Evolutionary conservation across 2,113 vertebrate genomes (phyloP), one percentile per base, ranked within the genome.

Genomic region (Lampris megalopsis): DNA sequence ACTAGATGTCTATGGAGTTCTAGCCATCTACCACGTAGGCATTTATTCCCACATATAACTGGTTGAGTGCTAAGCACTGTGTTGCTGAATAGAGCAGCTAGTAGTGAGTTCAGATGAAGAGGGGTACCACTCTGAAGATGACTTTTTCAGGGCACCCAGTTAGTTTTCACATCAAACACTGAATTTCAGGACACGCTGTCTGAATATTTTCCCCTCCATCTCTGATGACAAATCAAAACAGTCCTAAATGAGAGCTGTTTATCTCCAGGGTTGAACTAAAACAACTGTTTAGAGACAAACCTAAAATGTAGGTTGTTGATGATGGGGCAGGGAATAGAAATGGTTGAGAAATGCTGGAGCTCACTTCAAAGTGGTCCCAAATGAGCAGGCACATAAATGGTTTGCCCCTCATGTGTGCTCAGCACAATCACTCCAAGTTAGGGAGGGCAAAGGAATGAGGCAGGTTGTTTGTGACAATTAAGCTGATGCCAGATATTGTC

Each of bases 401-500:
- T 83, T 88, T 86, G 81, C 80, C 89, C 88, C 83, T 86, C 71
- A 89, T 92, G 87, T 91, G 87, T 82, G 84, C 68, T 89, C 76
- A 47, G 67, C 38, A 80, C 87, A 92, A 86, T 90, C 87, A 84
- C 80, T 86, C 68, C 9, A 63, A 68, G 71, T 73, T 72, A 75
- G 86, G 65, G 9, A 67, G 76, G 83, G 74, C 35, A 75, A 81
- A 84, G 80, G 89, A 91, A 89, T 81, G 70, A 89, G 77, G 73
- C 81, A 93, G 87, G 91, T 91, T 93, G 91, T 93, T 95, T 94
- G 90, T 75, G 81, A 92, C 94, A 94, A 95, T 95, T 95, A 95
- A 85, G 79, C 87, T 11, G 94, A 94, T 94, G 93, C 94, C 94
- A 94, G 94, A 95, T 95, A 94, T 73, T 88, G 84, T 59, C 24